A percentile compares a stretch with the other conserved stretches of the same genome.
Conservation (phyloP, 2,797 vertebrate species). For the Pseudopleuronectes americanus region DNA sequence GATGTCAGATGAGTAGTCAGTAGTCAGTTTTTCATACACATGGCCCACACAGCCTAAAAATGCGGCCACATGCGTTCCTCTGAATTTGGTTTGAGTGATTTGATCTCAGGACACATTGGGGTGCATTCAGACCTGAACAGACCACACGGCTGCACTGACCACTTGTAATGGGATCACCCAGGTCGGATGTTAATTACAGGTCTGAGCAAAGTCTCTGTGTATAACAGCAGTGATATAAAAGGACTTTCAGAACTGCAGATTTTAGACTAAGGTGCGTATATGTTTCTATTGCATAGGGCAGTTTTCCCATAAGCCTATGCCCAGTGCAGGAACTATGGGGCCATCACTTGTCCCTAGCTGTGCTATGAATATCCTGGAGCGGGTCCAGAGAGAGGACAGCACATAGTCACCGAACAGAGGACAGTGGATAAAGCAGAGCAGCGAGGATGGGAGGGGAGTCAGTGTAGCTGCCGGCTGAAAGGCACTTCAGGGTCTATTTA, state of each 20-base stretch:
- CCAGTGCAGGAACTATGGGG: slow-evolving; percentile 16
- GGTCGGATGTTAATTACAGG: too few relatives aligned
- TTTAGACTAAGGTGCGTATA: not conserved
- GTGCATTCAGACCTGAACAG: too few relatives aligned
- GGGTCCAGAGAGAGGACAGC: slow-evolving; percentile 49
- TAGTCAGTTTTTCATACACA: too few relatives aligned
- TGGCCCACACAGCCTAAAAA: too few relatives aligned
- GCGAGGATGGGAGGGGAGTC: slow-evolving; percentile 26
- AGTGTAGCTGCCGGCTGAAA: slow-evolving; percentile 54
- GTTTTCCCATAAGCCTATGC: slow-evolving; percentile 16
- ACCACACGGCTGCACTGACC: too few relatives aligned
- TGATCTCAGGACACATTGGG: too few relatives aligned
- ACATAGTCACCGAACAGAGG: slow-evolving; percentile 41
- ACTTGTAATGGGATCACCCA: too few relatives aligned
- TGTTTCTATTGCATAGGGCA: not conserved
- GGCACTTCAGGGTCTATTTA: slow-evolving; percentile 74
- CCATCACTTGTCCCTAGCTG: slow-evolving; percentile 45
- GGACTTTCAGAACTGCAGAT: not conserved
- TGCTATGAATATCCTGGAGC: slow-evolving; percentile 49
- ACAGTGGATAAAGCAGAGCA: slow-evolving; percentile 37
- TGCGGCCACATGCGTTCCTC: too few relatives aligned
- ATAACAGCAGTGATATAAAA: not conserved
- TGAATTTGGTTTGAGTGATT: too few relatives aligned
- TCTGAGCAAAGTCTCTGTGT: not conserved
- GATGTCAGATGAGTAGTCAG: too few relatives aligned